A percentile compares a stretch with the other conserved stretches of the same genome.
phyloP scores from a whole-genome alignment of 2,797 vertebrate species.

The Avahi laniger region DNA sequence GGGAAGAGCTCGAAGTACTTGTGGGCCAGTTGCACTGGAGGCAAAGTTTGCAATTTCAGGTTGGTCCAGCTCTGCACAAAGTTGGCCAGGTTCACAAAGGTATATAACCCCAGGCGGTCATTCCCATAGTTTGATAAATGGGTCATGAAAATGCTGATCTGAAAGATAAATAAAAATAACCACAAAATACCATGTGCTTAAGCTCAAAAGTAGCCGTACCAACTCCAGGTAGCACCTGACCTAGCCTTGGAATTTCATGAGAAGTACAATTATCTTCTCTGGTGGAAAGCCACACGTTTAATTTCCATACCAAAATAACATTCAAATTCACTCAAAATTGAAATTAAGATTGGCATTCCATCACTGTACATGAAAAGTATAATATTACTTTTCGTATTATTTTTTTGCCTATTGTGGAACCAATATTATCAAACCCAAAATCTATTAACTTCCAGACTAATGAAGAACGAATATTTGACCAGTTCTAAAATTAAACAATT shows the following conservation, averaged over 20 bases:
- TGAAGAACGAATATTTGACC: not conserved
- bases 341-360: not conserved
- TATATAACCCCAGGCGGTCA: constrained; percentile 96
- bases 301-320: not conserved
- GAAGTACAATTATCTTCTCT: not conserved
- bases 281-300: not conserved
- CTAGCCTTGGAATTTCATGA: not conserved
- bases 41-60: constrained; percentile 92
- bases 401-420: not conserved
- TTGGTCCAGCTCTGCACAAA: constrained; percentile 95
- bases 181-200: not conserved
- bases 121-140: constrained; percentile 98
- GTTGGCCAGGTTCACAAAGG: constrained; percentile 94
- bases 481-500: not conserved
- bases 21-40: constrained; percentile 92
- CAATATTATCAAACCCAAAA: not conserved
- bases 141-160: constrained; percentile 99
- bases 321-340: not conserved
- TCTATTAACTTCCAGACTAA: not conserved
- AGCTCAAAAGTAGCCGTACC: not conserved
- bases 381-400: not conserved
- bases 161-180: constrained; percentile 64
- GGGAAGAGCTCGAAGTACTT: constrained; percentile 97
- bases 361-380: not conserved
- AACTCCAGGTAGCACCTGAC: too few species aligned